Evolutionary conservation across 2,888 invertebrate genomes (phyloP), one percentile per base, ranked within the genome.

Genomic region (Epinotia bilunana): DNA sequence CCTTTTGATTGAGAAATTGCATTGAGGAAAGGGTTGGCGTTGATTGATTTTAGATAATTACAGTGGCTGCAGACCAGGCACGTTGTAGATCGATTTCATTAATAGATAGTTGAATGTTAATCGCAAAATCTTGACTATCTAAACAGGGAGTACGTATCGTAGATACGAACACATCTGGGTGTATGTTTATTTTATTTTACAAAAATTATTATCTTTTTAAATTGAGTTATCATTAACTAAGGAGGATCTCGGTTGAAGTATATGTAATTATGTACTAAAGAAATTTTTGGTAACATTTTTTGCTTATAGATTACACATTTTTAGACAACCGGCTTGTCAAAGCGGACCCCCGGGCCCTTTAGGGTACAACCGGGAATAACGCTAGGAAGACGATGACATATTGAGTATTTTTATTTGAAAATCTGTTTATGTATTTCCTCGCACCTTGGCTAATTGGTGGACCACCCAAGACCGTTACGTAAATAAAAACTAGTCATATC

Each of bases 1-100:
- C 60, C 60, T 65, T 71, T 60, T 74, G 60, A 55, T 65, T 74
- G 65, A 65, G 58, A 49, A 74, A 74, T 58, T 16, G 23, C 43
- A 64, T 53, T 63, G 72, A 55, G 64, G 64, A 63, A 65, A 64
- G 64, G 46, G 43, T 68, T 57, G 4, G 23, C 7, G 49, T 43
- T 69, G 69, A 69, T 69, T 69, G 28, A 23, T 60, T 69, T 28
- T 23, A 16, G 5, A n/a, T 69, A 43, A 69, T 60, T 60, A 69
- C 58, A 46, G 39, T 16, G 7, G 49, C 11, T 64, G 23, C 61
- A n/a, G 13, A 53, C 53, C 3, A 53, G 16, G 49, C 13, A 1
- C n/a, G 13, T n/a, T 53, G n/a, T 53, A 53, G 53, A 53, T 53
- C n/a, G 16, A 13, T 49, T 49, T 49, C 4, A 53, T 53, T 53